phyloP scores from a whole-genome alignment of 2,888 invertebrate genomes.

The Callosobruchus maculatus region DNA sequence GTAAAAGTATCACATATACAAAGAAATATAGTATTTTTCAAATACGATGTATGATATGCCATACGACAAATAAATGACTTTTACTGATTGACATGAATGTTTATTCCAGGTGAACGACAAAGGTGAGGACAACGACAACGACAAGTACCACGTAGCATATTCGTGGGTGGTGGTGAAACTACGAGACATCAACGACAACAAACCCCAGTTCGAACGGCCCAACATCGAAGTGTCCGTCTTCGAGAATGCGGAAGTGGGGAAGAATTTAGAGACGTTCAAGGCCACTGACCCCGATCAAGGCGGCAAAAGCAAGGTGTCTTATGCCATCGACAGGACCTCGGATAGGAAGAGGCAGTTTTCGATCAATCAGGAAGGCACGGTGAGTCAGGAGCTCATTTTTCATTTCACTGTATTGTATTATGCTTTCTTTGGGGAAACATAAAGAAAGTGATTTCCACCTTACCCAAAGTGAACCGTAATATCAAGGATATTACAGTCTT shows the following conservation, averaged over 20 bases:
- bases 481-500: too few species aligned
- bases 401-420: too few species aligned
- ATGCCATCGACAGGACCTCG: slow-evolving; percentile 87
- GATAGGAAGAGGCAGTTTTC: slow-evolving; percentile 92
- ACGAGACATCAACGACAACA: slow-evolving; percentile 95
- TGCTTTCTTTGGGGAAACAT: too few species aligned
- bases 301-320: slow-evolving; percentile 86
- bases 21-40: too few species aligned
- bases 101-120: slow-evolving; percentile 71
- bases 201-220: slow-evolving; percentile 89
- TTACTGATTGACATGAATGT: background rate
- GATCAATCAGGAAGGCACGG: slow-evolving; percentile 92
- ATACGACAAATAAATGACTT: too few species aligned
- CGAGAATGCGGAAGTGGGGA: slow-evolving; percentile 90
- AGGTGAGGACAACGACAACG: slow-evolving; percentile 93
- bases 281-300: slow-evolving; percentile 96
- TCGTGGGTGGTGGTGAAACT: slow-evolving; percentile 93
- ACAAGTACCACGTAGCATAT: slow-evolving; percentile 95
- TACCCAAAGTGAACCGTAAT: too few species aligned
- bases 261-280: slow-evolving; percentile 87
- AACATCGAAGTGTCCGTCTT: slow-evolving; percentile 89
- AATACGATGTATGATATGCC: too few species aligned
- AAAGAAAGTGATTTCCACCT: too few species aligned
- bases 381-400: slow-evolving; percentile 39
- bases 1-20: too few species aligned